A percentile compares a stretch with the other conserved stretches of the same genome.
These are phyloP conservation scores for Zele albiditarsus DNA, from an alignment of 2,888 invertebrate genomes.

Conservation along the genomic window DNA sequence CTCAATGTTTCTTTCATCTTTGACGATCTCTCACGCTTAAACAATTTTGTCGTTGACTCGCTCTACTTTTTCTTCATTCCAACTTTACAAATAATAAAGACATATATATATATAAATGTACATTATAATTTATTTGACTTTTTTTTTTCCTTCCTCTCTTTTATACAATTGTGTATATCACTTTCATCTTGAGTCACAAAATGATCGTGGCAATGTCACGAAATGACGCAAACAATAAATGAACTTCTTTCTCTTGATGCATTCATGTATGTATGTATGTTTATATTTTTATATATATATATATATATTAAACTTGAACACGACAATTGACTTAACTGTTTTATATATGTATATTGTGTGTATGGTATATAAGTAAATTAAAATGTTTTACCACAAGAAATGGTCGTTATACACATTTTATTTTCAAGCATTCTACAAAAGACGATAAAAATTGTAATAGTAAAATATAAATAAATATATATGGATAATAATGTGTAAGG, in stretches of 20 bases:
- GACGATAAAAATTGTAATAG: neutral
- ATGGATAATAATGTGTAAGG: neutral
- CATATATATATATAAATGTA: neutral
- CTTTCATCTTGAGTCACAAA: constrained; percentile 14
- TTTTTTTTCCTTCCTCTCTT: neutral
- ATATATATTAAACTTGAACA: neutral
- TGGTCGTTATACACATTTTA: neutral
- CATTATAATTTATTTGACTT: neutral
- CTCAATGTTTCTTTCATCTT: neutral
- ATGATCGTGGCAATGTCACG: constrained; percentile 9
- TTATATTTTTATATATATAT: neutral
- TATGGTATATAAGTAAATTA: neutral
- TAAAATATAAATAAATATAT: neutral
- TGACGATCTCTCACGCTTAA: neutral
- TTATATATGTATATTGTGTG: neutral
- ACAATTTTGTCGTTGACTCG: neutral
- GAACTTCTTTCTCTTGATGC: neutral
- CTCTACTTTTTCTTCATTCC: neutral
- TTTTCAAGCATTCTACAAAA: neutral
- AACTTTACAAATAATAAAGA: neutral
- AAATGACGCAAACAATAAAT: constrained; percentile 24
- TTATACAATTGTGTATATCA: constrained; percentile 7
- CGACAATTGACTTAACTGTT: neutral
- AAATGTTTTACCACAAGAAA: neutral
- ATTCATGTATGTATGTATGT: neutral